phyloP scores from a whole-genome alignment of 2,113 vertebrate species.

The Silurus meridionalis region DNA sequence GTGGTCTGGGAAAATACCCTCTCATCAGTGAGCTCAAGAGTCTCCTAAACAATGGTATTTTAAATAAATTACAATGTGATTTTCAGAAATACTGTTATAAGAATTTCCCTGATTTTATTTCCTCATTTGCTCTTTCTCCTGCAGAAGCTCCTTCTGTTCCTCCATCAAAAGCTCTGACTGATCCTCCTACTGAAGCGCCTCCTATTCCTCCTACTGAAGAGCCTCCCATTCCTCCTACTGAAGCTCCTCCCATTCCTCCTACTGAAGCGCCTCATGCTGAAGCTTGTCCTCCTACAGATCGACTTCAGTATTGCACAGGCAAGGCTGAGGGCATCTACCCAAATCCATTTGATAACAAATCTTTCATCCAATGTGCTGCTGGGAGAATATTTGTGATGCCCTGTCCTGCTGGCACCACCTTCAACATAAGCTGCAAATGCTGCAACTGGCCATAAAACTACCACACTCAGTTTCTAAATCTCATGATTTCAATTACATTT shows the following conservation, averaged over 20 bases:
- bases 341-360: conserved; percentile 47
- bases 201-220: background rate
- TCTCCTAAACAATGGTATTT: conserved; percentile 63
- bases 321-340: conserved; percentile 55
- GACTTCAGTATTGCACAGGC: conserved; percentile 57
- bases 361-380: conserved; percentile 62
- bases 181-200: background rate
- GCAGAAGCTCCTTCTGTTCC: background rate
- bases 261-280: background rate
- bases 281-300: background rate
- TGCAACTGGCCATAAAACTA: conserved; percentile 58
- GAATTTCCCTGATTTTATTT: background rate
- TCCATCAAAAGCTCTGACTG: background rate
- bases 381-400: conserved; percentile 43
- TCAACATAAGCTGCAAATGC: conserved; percentile 58
- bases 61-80: background rate
- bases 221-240: too few species aligned
- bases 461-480: background rate
- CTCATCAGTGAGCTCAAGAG: conserved; percentile 69
- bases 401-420: conserved; percentile 60
- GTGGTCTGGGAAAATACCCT: conserved; percentile 71
- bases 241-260: too few species aligned
- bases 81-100: background rate
- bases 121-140: background rate
- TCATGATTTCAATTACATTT: background rate